These are phyloP conservation scores for Stomatorhinus walkeri DNA, from an alignment of 2,797 vertebrate species.

Conservation along the genomic window DNA sequence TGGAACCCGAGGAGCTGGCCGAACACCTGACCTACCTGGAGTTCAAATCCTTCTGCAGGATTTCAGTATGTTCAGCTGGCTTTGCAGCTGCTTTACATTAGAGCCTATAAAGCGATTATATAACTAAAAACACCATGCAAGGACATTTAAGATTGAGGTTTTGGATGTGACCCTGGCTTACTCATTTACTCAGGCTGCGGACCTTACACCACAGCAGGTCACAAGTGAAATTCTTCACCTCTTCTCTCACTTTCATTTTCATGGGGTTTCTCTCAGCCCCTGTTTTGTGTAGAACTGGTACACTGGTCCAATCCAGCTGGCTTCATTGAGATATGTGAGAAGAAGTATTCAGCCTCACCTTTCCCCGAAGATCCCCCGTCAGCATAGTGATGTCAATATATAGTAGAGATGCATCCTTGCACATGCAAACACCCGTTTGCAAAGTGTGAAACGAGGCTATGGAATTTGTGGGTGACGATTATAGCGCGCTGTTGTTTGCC, in stretches of 20 bases:
- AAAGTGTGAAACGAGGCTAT: background rate
- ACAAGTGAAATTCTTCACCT: background rate
- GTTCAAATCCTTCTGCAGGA: constrained; percentile 89
- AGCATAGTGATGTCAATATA: background rate
- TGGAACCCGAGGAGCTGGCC: constrained; percentile 83
- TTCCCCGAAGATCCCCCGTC: background rate
- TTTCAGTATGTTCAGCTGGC: constrained; percentile 68
- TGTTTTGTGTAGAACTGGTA: background rate
- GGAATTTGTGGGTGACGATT: background rate
- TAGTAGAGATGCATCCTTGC: background rate
- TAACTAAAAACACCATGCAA: background rate
- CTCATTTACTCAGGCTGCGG: background rate
- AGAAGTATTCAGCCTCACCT: background rate
- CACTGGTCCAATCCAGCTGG: background rate
- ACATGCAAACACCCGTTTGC: background rate
- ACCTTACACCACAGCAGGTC: background rate
- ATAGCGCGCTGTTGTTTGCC: background rate
- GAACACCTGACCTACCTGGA: constrained; percentile 88
- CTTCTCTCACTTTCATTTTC: background rate
- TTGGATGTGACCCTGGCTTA: background rate
- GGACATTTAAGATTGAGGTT: background rate
- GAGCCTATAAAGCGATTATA: background rate
- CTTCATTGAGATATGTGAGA: background rate
- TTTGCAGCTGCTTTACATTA: background rate
- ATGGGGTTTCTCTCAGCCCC: background rate